Conservation (phyloP, 1,140 invertebrate genomes). For the Heliconius melpomene region DNA sequence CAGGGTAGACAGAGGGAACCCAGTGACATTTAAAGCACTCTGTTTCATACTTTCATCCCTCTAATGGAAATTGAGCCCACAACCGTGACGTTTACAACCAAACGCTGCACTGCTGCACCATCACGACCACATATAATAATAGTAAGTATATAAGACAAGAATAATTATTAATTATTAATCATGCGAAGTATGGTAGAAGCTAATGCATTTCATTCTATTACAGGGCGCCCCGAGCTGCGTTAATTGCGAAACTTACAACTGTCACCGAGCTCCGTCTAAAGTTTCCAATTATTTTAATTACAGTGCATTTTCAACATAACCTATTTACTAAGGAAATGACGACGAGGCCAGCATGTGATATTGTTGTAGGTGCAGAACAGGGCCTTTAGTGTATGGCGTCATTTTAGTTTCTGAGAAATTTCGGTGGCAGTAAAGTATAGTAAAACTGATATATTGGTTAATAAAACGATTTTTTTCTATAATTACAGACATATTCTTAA, state of each 20-base stretch:
- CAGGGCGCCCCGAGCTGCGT: background rate
- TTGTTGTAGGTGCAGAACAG: background rate
- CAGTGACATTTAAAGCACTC: too few species aligned
- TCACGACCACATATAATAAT: too few species aligned
- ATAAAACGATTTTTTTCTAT: too few species aligned
- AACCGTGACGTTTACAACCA: too few species aligned
- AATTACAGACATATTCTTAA: too few species aligned
- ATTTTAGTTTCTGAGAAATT: background rate
- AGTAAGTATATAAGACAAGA: background rate
- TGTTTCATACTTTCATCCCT: too few species aligned
- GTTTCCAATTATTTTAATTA: slow-evolving; percentile 13
- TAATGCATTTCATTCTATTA: slow-evolving; percentile 15
- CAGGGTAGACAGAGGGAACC: too few species aligned
- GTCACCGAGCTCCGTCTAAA: slow-evolving; percentile 7
- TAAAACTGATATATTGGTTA: too few species aligned
- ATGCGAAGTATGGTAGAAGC: background rate
- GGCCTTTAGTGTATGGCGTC: background rate
- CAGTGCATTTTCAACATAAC: slow-evolving; percentile 13
- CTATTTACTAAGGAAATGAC: background rate
- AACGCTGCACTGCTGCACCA: too few species aligned
- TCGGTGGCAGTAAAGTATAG: too few species aligned
- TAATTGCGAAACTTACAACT: slow-evolving; percentile 15
- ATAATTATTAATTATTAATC: slow-evolving; percentile 9
- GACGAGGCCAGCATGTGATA: background rate
- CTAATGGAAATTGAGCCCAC: too few species aligned